Percentiles rank a stretch among this genome's conserved stretches.
phyloP scores from a whole-genome alignment of 2,797 vertebrate genomes.

The Adrianichthys oophorus region DNA sequence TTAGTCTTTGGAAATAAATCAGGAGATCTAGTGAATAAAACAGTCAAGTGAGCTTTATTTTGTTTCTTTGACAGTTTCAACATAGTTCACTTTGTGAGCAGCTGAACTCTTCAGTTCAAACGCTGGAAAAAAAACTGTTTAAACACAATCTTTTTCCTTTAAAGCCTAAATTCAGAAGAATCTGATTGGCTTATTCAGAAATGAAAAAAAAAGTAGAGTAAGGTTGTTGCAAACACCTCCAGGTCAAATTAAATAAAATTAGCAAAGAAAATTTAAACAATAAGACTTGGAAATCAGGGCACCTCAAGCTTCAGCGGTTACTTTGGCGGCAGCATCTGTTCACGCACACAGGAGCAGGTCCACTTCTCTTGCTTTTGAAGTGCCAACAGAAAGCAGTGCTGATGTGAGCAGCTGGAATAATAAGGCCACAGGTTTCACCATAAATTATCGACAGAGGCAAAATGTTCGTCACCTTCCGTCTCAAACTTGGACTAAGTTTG shows the following conservation, averaged over 20 bases:
- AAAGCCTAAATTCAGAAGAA: conserved; percentile 3
- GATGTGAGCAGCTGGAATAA: conserved; percentile 1
- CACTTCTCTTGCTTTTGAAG: conserved; percentile 6
- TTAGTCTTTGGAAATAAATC: too few species aligned
- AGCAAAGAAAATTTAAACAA: conserved; percentile 17
- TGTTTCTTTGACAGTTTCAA: too few species aligned
- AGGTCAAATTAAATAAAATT: conserved; percentile 38
- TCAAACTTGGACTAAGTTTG: neutral
- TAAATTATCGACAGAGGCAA: neutral
- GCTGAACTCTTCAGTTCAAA: too few species aligned
- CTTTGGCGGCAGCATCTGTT: conserved; percentile 24
- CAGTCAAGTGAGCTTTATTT: too few species aligned
- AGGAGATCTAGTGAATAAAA: too few species aligned
- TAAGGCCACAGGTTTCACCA: conserved; percentile 9
- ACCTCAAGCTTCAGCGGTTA: conserved; percentile 16
- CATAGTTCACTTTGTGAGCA: too few species aligned
- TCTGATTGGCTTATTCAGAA: conserved; percentile 10
- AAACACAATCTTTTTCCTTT: neutral
- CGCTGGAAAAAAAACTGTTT: too few species aligned
- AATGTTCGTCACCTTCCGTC: neutral
- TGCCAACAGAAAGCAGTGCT: conserved; percentile 11
- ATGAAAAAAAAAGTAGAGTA: neutral
- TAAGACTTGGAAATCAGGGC: conserved; percentile 21
- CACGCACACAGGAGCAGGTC: neutral
- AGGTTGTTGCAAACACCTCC: conserved; percentile 13